These are phyloP conservation scores for Spodoptera litura DNA, from an alignment of 1,140 invertebrate species.

Conservation along the genomic window DNA sequence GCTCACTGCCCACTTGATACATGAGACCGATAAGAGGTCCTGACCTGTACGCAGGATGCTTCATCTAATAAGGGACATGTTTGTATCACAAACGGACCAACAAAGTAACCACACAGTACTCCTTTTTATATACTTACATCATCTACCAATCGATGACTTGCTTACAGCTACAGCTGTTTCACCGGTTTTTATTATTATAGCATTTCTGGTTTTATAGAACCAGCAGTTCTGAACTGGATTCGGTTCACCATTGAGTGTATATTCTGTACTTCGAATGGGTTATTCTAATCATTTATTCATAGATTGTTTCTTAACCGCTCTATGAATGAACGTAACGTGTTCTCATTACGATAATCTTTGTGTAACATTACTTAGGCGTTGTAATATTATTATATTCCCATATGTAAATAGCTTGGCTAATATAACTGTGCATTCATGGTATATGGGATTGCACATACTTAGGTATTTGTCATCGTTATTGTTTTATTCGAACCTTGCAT, in stretches of 20 bases:
- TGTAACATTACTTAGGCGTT: not conserved
- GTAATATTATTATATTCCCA: constrained; percentile 5
- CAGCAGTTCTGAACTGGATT: constrained; percentile 22
- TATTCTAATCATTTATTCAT: not conserved
- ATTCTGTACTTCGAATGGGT: too few species aligned
- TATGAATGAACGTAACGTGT: not conserved
- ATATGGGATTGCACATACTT: constrained; percentile 5
- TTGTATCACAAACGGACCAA: constrained; percentile 61
- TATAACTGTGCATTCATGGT: constrained; percentile 25
- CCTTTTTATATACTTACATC: constrained; percentile 15
- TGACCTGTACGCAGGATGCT: constrained; percentile 67
- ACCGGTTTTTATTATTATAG: constrained; percentile 41
- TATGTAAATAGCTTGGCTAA: constrained; percentile 19
- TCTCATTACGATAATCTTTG: constrained; percentile 4
- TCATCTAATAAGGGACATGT: constrained; percentile 69
- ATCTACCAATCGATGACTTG: constrained; percentile 13
- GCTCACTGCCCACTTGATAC: constrained; percentile 60
- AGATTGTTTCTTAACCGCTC: not conserved
- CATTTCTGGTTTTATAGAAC: constrained; percentile 25
- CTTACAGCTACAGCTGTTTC: not conserved
- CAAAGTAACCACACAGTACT: constrained; percentile 55
- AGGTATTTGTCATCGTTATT: constrained; percentile 24
- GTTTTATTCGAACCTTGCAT: constrained; percentile 25
- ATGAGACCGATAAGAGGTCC: constrained; percentile 73
- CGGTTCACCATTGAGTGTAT: not conserved